These are phyloP conservation scores for Turnix velox DNA, from an alignment of 2,113 vertebrate species.

Conservation along the genomic window DNA sequence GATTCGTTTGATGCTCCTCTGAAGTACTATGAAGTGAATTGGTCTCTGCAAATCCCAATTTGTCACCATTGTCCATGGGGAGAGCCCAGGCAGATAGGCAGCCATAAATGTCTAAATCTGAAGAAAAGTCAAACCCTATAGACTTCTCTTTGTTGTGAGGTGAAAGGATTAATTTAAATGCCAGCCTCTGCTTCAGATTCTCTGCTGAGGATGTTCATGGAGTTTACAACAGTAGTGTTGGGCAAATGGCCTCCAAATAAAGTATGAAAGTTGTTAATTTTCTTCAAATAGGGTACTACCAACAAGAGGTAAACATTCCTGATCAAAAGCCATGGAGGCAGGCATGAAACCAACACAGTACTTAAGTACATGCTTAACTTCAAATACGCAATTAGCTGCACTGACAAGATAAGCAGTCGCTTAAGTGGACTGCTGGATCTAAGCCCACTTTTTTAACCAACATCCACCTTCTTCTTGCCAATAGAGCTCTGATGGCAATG, in stretches of 20 bases:
- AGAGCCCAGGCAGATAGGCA: not conserved
- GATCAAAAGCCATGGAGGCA: not conserved
- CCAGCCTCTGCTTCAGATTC: not conserved
- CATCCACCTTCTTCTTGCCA: not conserved
- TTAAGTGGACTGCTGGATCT: slow-evolving; percentile 3
- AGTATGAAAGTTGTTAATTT: not conserved
- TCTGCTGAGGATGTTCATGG: not conserved
- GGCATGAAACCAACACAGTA: not conserved
- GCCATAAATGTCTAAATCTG: not conserved
- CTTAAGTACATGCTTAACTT: not conserved
- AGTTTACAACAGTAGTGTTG: not conserved
- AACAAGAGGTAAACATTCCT: not conserved
- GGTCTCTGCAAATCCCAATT: not conserved
- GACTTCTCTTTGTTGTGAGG: not conserved
- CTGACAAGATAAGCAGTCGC: not conserved
- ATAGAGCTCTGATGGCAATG: not conserved
- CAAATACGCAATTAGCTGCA: not conserved
- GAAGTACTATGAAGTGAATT: not conserved
- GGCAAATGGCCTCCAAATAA: not conserved
- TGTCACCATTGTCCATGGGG: not conserved
- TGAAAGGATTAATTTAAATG: not conserved
- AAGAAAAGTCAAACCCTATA: not conserved
- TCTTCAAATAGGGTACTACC: not conserved
- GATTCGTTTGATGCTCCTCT: not conserved
- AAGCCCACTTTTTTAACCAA: not conserved